phyloP scores from a whole-genome alignment of 2,113 vertebrate genomes.

The Sturnus vulgaris region DNA sequence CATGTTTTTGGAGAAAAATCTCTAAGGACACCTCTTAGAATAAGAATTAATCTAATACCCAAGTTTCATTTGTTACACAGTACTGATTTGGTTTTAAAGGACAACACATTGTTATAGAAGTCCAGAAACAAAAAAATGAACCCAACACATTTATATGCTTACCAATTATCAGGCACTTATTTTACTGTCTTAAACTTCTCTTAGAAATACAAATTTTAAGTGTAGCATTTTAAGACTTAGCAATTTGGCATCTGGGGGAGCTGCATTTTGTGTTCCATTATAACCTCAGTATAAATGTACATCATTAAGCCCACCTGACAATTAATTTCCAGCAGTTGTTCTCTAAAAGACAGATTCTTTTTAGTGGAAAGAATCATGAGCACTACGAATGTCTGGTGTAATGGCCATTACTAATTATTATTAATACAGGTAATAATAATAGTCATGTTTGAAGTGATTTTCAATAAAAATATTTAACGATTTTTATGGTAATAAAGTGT shows the following conservation, averaged over 20 bases:
- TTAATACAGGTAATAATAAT: constrained; percentile 16
- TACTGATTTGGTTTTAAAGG: neutral
- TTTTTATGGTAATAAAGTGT: neutral
- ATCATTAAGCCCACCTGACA: neutral
- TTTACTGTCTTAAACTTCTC: neutral
- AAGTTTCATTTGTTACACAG: neutral
- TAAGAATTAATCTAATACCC: neutral
- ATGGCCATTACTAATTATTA: constrained; percentile 27
- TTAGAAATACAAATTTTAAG: neutral
- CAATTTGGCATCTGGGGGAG: neutral
- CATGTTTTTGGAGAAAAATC: neutral
- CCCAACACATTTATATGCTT: neutral
- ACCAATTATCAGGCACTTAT: neutral
- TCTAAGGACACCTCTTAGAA: neutral
- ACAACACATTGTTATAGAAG: neutral
- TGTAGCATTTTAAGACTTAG: neutral
- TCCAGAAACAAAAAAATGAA: neutral
- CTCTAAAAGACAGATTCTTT: neutral
- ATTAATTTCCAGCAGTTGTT: neutral
- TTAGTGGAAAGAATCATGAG: neutral
- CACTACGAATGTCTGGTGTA: neutral
- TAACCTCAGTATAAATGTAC: neutral
- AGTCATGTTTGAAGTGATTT: neutral
- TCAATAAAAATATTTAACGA: constrained; percentile 10
- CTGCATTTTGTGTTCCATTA: neutral